Percentiles rank a stretch among this genome's conserved stretches.
These are phyloP conservation scores for Podarcis lilfordi DNA, from an alignment of 2,797 vertebrate species.

Conservation along the genomic window DNA sequence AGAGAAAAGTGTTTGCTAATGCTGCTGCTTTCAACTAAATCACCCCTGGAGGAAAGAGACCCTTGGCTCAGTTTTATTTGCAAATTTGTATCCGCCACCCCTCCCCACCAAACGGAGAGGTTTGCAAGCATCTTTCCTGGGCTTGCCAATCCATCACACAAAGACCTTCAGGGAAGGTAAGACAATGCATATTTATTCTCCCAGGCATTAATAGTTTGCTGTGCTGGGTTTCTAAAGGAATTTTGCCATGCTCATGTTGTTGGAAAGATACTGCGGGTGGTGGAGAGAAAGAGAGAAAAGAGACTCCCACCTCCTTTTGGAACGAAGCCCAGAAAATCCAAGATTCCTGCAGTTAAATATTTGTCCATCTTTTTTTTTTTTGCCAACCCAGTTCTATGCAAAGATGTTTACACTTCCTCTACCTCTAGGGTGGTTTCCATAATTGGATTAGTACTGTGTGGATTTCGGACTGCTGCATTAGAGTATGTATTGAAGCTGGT, in stretches of 20 bases:
- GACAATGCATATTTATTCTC: background rate
- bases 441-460: conserved; percentile 30
- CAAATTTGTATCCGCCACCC: conserved; percentile 23
- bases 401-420: conserved; percentile 40
- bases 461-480: background rate
- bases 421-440: conserved; percentile 25
- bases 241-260: background rate
- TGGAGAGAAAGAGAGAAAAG: background rate
- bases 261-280: conserved; percentile 29
- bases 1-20: conserved; percentile 11
- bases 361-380: conserved; percentile 43
- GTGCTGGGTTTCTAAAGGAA: conserved; percentile 5
- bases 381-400: conserved; percentile 27
- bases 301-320: conserved; percentile 6
- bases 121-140: background rate
- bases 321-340: conserved; percentile 45
- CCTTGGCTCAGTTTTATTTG: conserved; percentile 22
- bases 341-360: conserved; percentile 36
- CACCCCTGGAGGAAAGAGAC: conserved; percentile 1
- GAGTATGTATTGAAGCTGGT: background rate
- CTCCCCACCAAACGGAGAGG: background rate
- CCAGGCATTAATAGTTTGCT: background rate
- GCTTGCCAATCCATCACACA: background rate
- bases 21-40: background rate
- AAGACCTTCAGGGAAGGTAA: conserved; percentile 10